A percentile compares a stretch with the other conserved stretches of the same genome.
These are phyloP conservation scores for Apocheima hispidaria DNA, from an alignment of 2,888 invertebrate genomes.

Conservation along the genomic window DNA sequence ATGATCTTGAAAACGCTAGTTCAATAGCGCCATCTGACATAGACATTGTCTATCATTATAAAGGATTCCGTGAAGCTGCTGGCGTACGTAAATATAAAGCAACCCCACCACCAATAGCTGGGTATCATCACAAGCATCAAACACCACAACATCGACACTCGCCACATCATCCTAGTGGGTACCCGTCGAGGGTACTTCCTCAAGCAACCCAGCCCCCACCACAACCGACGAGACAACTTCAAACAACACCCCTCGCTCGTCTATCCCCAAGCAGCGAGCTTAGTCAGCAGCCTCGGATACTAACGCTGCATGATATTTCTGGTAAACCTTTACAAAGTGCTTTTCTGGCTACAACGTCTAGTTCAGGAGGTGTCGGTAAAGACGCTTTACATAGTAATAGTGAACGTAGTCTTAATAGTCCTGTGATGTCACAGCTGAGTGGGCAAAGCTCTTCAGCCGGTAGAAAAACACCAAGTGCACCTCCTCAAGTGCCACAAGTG, in stretches of 20 bases:
- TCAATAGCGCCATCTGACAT: slow-evolving; percentile 99
- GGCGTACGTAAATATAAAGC: slow-evolving; percentile 95
- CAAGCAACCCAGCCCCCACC: slow-evolving; percentile 89
- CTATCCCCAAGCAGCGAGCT: slow-evolving; percentile 96
- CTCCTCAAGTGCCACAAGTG: slow-evolving; percentile 89
- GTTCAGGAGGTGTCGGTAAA: slow-evolving; percentile 95
- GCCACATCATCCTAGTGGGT: slow-evolving; percentile 91
- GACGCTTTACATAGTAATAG: slow-evolving; percentile 96
- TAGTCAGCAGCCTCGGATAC: slow-evolving; percentile 96
- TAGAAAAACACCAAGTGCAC: slow-evolving; percentile 89
- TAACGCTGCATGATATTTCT: slow-evolving; percentile 97
- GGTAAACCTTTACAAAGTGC: slow-evolving; percentile 97
- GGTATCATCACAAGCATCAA: slow-evolving; percentile 92
- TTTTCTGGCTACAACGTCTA: slow-evolving; percentile 94
- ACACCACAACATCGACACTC: slow-evolving; percentile 91
- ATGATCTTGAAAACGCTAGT: slow-evolving; percentile 98
- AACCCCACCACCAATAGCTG: slow-evolving; percentile 92
- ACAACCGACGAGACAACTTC: slow-evolving; percentile 89
- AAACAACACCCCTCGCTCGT: slow-evolving; percentile 95
- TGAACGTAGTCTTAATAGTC: slow-evolving; percentile 96
- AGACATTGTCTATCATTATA: slow-evolving; percentile 98
- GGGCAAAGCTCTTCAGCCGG: slow-evolving; percentile 94
- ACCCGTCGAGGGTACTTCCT: slow-evolving; percentile 90
- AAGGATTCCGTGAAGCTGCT: slow-evolving; percentile 94
- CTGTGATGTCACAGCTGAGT: slow-evolving; percentile 96